These are phyloP conservation scores for Volucella inflata DNA, from an alignment of 2,888 invertebrate species.

Conservation along the genomic window DNA sequence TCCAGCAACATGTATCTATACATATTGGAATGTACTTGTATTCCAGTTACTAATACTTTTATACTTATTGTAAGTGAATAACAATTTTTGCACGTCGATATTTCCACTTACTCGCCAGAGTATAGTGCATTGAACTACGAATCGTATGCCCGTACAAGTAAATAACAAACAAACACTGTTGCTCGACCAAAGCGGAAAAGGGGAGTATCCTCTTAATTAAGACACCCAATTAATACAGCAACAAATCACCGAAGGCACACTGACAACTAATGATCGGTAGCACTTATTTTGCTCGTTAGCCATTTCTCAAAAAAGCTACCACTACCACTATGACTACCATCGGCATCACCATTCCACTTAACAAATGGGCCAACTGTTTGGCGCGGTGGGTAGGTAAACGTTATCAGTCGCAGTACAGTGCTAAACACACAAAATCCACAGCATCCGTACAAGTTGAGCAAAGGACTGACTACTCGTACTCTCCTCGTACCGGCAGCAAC, in stretches of 20 bases:
- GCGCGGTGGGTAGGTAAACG: constrained; percentile 4
- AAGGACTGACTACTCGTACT: neutral
- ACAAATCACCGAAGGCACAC: constrained; percentile 61
- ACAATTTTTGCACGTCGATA: constrained; percentile 8
- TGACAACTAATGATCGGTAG: constrained; percentile 64
- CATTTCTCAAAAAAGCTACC: constrained; percentile 42
- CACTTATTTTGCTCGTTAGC: constrained; percentile 55
- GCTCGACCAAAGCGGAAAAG: neutral
- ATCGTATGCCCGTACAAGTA: neutral
- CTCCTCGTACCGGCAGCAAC: constrained; percentile 6
- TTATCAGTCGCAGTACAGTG: constrained; percentile 26
- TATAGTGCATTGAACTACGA: constrained; percentile 21
- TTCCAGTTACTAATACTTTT: neutral
- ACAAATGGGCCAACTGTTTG: constrained; percentile 6
- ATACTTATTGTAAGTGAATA: constrained; percentile 2
- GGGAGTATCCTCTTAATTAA: constrained; percentile 58
- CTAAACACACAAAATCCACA: constrained; percentile 23
- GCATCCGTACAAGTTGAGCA: neutral
- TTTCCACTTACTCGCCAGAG: neutral
- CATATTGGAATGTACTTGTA: neutral
- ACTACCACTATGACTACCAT: neutral
- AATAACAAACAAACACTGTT: neutral
- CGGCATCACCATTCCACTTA: too few species aligned
- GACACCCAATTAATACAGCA: constrained; percentile 66
- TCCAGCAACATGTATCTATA: constrained; percentile 31